A percentile compares a stretch with the other conserved stretches of the same genome.
These are phyloP conservation scores for Pomacea canaliculata DNA, from an alignment of 2,888 invertebrate genomes.

Conservation along the genomic window DNA sequence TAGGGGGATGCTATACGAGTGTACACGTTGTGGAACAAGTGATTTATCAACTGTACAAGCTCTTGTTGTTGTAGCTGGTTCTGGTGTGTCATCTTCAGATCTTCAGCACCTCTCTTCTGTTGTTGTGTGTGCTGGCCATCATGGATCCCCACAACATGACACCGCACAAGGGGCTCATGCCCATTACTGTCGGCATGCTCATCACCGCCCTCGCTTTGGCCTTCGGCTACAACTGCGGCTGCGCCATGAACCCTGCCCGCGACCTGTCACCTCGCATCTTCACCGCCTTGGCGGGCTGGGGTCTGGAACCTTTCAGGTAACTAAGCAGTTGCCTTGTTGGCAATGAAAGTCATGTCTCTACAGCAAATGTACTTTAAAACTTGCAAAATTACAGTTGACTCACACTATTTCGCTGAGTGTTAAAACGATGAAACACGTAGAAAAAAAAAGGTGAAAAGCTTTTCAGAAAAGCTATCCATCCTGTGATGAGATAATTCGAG, in stretches of 20 bases:
- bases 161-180: conserved; percentile 62
- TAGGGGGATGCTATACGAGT: no score
- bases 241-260: conserved; percentile 75
- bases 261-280: conserved; percentile 74
- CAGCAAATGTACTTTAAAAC: no score
- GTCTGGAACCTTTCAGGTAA: conserved; percentile 69
- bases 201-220: conserved; percentile 70
- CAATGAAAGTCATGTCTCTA: no score
- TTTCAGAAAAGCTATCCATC: no score
- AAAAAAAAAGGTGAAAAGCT: no score
- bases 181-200: conserved; percentile 69
- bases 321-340: neutral
- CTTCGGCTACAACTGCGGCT: conserved; percentile 73
- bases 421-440: no score
- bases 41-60: no score
- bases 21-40: no score
- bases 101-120: conserved; percentile 69
- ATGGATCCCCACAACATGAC: conserved; percentile 70
- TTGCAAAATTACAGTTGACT: no score
- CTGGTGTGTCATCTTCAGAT: conserved; percentile 55
- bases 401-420: no score
- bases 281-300: conserved; percentile 71
- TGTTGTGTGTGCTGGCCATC: conserved; percentile 69
- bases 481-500: no score
- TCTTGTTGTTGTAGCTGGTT: no score